These are phyloP conservation scores for Labroides dimidiatus DNA, from an alignment of 2,797 vertebrate genomes.

Conservation along the genomic window DNA sequence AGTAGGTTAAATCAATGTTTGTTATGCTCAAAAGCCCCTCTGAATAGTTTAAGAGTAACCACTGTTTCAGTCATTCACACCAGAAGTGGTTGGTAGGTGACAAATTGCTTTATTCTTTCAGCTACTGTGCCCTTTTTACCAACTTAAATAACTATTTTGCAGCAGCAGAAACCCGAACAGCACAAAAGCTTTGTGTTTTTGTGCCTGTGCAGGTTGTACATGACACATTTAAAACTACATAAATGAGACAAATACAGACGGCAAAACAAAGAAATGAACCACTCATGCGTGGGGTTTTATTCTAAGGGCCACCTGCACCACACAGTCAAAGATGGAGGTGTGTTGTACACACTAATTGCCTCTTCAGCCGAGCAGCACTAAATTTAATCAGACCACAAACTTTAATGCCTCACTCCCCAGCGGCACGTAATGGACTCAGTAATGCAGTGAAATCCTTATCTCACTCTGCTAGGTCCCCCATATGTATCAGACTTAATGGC, in stretches of 20 bases:
- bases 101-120: constrained; percentile 60
- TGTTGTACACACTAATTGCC: constrained; percentile 79
- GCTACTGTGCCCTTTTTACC: constrained; percentile 36
- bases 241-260: constrained; percentile 59
- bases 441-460: constrained; percentile 83
- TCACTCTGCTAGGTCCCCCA: constrained; percentile 67
- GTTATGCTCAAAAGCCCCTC: constrained; percentile 14
- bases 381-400: constrained; percentile 84
- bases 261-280: constrained; percentile 69
- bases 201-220: constrained; percentile 17
- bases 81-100: constrained; percentile 51
- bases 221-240: constrained; percentile 53
- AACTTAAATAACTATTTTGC: constrained; percentile 62
- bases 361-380: constrained; percentile 75
- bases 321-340: constrained; percentile 58
- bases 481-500: constrained; percentile 80
- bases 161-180: constrained; percentile 61
- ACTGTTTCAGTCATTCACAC: constrained; percentile 39
- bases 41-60: constrained; percentile 9
- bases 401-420: constrained; percentile 74
- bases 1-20: constrained; percentile 36
- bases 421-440: constrained; percentile 79
- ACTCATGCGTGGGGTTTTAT: constrained; percentile 66
- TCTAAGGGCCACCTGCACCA: constrained; percentile 72
- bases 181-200: constrained; percentile 39